Percentiles rank a stretch among this genome's conserved stretches.
These are phyloP conservation scores for Drosophila kambysellisi DNA, from an alignment of 2,888 invertebrate genomes.

Conservation along the genomic window DNA sequence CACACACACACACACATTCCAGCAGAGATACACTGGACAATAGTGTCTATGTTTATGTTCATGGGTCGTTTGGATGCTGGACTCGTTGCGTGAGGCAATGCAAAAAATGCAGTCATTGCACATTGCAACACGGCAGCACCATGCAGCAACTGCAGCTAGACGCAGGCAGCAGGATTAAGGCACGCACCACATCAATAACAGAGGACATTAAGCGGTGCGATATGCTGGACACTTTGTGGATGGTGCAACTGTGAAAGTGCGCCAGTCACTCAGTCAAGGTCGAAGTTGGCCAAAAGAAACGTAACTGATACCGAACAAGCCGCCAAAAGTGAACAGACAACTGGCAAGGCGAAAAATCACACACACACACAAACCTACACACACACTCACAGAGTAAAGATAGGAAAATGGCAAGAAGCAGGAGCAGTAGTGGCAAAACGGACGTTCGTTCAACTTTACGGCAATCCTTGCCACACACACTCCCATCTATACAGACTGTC, in stretches of 20 bases:
- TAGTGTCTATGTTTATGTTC: constrained; percentile 21
- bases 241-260: not conserved
- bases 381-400: constrained; percentile 27
- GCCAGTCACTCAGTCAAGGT: constrained; percentile 46
- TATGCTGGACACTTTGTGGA: constrained; percentile 33
- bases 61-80: not conserved
- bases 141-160: constrained; percentile 22
- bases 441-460: constrained; percentile 71
- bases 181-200: constrained; percentile 30
- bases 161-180: constrained; percentile 16
- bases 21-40: constrained; percentile 35
- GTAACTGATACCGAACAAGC: constrained; percentile 46
- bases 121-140: not conserved
- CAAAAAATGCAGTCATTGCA: constrained; percentile 47
- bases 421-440: constrained; percentile 21
- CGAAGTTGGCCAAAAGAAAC: constrained; percentile 24
- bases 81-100: constrained; percentile 35
- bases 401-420: constrained; percentile 16
- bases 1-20: not conserved
- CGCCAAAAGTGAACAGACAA: constrained; percentile 56
- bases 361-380: constrained; percentile 8
- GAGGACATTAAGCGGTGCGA: constrained; percentile 34
- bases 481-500: constrained; percentile 11
- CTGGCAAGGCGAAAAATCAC: constrained; percentile 24
- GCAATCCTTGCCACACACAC: constrained; percentile 29